Conservation (phyloP, 2,113 vertebrate species). For the Rhizomys pruinosus region DNA sequence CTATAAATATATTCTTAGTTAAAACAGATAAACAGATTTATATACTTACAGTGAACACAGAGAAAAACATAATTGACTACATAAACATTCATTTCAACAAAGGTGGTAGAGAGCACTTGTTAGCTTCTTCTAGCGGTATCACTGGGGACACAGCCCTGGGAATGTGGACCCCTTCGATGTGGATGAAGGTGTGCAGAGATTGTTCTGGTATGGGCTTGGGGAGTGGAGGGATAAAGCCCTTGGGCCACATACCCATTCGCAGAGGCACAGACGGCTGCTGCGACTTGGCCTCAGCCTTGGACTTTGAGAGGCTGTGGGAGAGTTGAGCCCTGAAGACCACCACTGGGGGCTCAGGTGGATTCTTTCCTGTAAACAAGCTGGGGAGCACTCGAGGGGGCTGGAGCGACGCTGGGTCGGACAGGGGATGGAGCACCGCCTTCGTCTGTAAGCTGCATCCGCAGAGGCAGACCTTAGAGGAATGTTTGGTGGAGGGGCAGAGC, state of each 20-base stretch:
- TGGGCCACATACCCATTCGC: slow-evolving; percentile 7
- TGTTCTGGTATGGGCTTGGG: background rate
- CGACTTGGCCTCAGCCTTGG: background rate
- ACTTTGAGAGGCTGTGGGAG: background rate
- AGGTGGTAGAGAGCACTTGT: background rate
- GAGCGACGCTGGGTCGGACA: background rate
- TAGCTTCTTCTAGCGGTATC: background rate
- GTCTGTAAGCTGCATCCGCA: slow-evolving; percentile 16
- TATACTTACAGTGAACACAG: background rate
- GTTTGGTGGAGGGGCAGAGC: background rate
- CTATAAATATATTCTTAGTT: background rate
- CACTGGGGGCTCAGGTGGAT: background rate
- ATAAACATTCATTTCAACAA: slow-evolving; percentile 45
- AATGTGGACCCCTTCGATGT: background rate
- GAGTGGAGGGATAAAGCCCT: background rate
- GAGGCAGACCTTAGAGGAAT: background rate
- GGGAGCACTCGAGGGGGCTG: background rate
- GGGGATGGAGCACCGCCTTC: background rate
- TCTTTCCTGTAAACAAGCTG: background rate
- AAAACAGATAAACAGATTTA: background rate
- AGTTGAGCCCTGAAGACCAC: background rate
- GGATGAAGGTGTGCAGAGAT: background rate
- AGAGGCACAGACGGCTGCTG: background rate
- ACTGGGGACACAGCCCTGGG: background rate
- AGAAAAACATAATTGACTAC: background rate